Conservation (phyloP, 2,113 vertebrate species). For the Barnardius zonarius region DNA sequence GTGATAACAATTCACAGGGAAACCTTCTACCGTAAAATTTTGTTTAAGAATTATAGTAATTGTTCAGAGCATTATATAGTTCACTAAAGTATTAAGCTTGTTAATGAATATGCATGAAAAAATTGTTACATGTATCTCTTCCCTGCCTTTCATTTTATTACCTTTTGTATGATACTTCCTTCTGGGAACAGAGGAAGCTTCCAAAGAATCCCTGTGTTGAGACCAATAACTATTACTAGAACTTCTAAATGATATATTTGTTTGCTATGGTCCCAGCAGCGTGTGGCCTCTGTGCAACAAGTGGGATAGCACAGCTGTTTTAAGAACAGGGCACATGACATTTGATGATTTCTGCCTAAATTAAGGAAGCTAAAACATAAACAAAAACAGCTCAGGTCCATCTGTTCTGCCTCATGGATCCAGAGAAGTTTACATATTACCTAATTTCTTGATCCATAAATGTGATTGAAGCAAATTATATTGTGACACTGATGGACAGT, state of each 20-base stretch:
- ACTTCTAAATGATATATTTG: background rate
- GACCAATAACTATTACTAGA: background rate
- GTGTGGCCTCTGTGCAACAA: background rate
- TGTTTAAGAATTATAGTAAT: background rate
- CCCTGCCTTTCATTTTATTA: background rate
- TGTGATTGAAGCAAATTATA: background rate
- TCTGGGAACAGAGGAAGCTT: background rate
- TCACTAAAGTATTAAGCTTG: background rate
- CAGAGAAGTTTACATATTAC: background rate
- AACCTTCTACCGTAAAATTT: background rate
- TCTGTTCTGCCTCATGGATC: background rate
- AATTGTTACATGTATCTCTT: background rate
- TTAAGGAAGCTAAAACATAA: background rate
- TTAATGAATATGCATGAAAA: background rate
- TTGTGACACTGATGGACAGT: background rate
- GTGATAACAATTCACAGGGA: background rate
- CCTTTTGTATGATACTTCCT: background rate
- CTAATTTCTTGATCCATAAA: background rate
- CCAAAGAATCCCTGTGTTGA: background rate
- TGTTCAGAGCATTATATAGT: background rate
- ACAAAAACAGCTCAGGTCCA: background rate
- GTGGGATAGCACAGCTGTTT: background rate
- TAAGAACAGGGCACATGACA: background rate
- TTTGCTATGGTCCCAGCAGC: background rate
- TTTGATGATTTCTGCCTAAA: background rate